Conservation (phyloP, 2,888 invertebrate genomes). For the Steinernema hermaphroditum region DNA sequence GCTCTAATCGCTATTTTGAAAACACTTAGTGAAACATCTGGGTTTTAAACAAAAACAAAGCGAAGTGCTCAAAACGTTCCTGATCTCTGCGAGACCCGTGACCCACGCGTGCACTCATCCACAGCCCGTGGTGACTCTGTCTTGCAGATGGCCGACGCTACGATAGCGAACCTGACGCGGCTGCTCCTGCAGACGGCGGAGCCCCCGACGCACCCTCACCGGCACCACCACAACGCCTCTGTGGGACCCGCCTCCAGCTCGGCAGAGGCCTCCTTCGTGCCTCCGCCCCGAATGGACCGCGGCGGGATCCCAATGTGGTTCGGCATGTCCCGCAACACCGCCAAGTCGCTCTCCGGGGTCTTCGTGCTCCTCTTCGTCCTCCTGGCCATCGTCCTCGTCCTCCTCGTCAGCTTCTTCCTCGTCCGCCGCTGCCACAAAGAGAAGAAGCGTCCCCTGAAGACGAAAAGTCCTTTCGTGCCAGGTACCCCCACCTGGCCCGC, state of each 20-base stretch:
- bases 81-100: too few species aligned
- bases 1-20: too few species aligned
- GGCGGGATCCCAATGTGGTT: slow-evolving; percentile 16
- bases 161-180: slow-evolving; percentile 12
- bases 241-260: slow-evolving; percentile 7
- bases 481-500: too few species aligned
- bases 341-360: slow-evolving; percentile 23
- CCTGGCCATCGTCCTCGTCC: slow-evolving; percentile 44
- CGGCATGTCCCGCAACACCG: slow-evolving; percentile 21
- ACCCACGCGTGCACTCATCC: too few species aligned
- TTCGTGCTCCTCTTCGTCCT: slow-evolving; percentile 47
- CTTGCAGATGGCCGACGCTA: slow-evolving; percentile 14
- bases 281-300: slow-evolving; percentile 1
- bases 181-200: background rate
- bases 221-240: slow-evolving; percentile 15
- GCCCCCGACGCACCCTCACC: slow-evolving; percentile 17
- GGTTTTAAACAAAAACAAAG: too few species aligned
- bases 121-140: background rate
- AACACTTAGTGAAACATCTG: too few species aligned
- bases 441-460: slow-evolving; percentile 12
- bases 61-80: too few species aligned
- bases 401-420: slow-evolving; percentile 47
- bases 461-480: background rate
- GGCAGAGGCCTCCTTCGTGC: background rate
- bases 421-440: slow-evolving; percentile 46